A percentile compares a stretch with the other conserved stretches of the same genome.
These are phyloP conservation scores for Pollenia labialis DNA, from an alignment of 2,888 invertebrate species.

Conservation along the genomic window DNA sequence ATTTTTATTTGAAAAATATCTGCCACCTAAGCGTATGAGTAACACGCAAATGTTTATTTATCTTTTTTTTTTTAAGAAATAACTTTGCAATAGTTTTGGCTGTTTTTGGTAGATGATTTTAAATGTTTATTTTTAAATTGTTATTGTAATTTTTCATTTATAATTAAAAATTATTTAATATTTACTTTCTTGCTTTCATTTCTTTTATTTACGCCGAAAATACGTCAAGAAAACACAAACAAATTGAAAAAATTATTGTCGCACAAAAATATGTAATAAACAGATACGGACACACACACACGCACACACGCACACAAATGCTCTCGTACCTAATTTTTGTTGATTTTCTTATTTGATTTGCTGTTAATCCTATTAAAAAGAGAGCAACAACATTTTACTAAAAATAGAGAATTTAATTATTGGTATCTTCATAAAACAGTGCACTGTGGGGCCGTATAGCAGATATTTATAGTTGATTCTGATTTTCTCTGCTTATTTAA, in stretches of 20 bases:
- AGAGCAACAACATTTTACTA: constrained; percentile 14
- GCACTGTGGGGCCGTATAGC: too few species aligned
- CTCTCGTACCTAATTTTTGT: background rate
- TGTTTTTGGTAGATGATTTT: background rate
- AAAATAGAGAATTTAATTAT: constrained; percentile 22
- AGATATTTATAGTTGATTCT: too few species aligned
- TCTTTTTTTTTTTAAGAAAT: background rate
- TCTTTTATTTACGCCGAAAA: constrained; percentile 23
- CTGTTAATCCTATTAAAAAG: background rate
- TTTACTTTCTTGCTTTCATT: constrained; percentile 10
- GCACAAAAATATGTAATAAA: constrained; percentile 1
- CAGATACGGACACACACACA: background rate
- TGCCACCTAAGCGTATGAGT: constrained; percentile 16
- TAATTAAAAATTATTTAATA: constrained; percentile 8
- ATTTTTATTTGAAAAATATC: background rate
- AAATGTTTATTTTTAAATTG: constrained; percentile 15
- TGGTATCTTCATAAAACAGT: background rate
- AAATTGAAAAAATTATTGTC: constrained; percentile 4
- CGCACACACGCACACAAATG: background rate
- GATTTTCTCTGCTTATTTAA: too few species aligned
- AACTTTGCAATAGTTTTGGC: background rate
- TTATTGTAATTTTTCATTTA: constrained; percentile 12
- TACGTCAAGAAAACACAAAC: constrained; percentile 10
- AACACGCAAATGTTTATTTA: constrained; percentile 4
- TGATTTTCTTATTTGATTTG: constrained; percentile 8